phyloP scores from a whole-genome alignment of 2,888 invertebrate genomes.

The Yponomeuta cagnagella region DNA sequence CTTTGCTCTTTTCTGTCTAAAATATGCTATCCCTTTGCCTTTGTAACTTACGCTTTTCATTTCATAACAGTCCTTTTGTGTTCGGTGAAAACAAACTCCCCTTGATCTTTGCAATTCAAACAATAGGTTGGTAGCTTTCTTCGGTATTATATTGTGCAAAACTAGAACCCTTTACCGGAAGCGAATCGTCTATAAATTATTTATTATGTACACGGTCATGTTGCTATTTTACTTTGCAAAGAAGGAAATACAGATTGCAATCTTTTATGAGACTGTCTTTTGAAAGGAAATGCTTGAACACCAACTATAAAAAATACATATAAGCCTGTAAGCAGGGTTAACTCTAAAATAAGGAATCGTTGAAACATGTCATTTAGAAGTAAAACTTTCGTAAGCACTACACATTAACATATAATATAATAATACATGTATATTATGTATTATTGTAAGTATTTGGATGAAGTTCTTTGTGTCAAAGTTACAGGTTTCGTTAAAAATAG shows the following conservation, averaged over 20 bases:
- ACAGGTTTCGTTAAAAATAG: too few relatives aligned
- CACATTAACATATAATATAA: too few relatives aligned
- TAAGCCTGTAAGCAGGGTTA: too few relatives aligned
- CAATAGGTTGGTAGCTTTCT: not conserved
- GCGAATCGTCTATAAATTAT: conserved; percentile 3
- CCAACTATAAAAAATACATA: too few relatives aligned
- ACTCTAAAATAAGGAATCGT: too few relatives aligned
- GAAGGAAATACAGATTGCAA: not conserved
- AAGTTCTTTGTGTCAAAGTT: too few relatives aligned
- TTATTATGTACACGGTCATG: not conserved
- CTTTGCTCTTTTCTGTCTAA: not conserved
- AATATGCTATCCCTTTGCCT: conserved; percentile 3
- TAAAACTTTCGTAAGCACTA: too few relatives aligned
- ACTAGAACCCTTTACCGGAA: conserved; percentile 1
- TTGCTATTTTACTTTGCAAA: not conserved
- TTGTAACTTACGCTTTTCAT: conserved; percentile 7
- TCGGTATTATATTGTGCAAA: not conserved
- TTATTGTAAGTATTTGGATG: too few relatives aligned
- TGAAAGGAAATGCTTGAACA: not conserved
- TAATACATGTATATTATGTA: too few relatives aligned
- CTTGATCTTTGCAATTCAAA: conserved; percentile 10
- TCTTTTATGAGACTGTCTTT: not conserved
- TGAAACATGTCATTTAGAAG: too few relatives aligned
- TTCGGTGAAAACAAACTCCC: conserved; percentile 6
- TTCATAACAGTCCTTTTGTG: conserved; percentile 7